Evolutionary conservation across 2,113 vertebrate genomes (phyloP).

Genomic region (Myotis yumanensis): DNA sequence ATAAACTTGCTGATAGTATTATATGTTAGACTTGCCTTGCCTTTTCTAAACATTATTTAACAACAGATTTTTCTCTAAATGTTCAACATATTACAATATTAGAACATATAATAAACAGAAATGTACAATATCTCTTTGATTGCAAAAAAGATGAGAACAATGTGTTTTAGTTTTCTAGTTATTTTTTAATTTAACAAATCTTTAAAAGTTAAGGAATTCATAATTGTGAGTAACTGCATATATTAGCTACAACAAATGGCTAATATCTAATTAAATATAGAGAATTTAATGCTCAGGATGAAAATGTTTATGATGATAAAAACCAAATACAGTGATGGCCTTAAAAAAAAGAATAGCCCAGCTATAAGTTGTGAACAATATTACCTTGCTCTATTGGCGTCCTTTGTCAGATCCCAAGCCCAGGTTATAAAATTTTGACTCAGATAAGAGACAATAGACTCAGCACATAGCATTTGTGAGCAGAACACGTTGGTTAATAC

Average conservation of each 20-base stretch:
- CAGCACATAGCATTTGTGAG: conserved; percentile 99
- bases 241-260: conserved; percentile 14
- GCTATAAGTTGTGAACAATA: conserved; percentile 39
- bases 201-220: conserved; percentile 39
- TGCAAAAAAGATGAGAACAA: conserved; percentile 30
- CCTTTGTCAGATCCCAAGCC: conserved; percentile 99
- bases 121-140: neutral
- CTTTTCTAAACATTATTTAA: conserved; percentile 55
- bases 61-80: conserved; percentile 52
- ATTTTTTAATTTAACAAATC: conserved; percentile 51
- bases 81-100: conserved; percentile 8
- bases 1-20: conserved; percentile 54
- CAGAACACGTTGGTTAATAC: conserved; percentile 99
- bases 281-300: conserved; percentile 24
- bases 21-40: conserved; percentile 32
- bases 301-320: conserved; percentile 55
- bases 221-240: conserved; percentile 22
- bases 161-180: conserved; percentile 21
- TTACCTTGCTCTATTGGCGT: conserved; percentile 98
- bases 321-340: conserved; percentile 31
- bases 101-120: neutral
- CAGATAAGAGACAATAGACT: conserved; percentile 98
- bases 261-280: conserved; percentile 50
- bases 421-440: conserved; percentile 99
- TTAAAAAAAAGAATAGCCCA: conserved; percentile 20